A percentile compares a stretch with the other conserved stretches of the same genome.
phyloP scores from a whole-genome alignment of 1,140 invertebrate genomes.

The Ceratina japonica region DNA sequence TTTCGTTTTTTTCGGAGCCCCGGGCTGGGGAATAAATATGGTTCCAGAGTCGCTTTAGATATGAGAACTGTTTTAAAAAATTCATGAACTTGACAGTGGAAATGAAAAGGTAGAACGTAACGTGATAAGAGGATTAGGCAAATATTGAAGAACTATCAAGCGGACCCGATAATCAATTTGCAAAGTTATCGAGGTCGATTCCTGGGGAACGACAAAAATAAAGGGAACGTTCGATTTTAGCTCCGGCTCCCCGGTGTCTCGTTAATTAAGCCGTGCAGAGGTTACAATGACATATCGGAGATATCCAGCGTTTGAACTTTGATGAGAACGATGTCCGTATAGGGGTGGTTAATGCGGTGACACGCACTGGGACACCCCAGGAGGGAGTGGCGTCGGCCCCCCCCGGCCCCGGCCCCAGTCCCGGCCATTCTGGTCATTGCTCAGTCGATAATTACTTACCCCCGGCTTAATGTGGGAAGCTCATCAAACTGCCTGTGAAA shows the following conservation, averaged over 20 bases:
- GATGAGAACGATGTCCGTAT: conserved; percentile 70
- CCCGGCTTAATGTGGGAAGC: conserved; percentile 68
- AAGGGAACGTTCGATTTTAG: background rate
- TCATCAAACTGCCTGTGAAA: conserved; percentile 67
- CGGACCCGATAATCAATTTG: too few relatives aligned
- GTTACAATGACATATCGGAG: conserved; percentile 68
- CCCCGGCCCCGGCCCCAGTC: conserved; percentile 22
- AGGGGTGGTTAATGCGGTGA: conserved; percentile 72
- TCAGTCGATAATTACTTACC: conserved; percentile 75
- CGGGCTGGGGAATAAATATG: too few relatives aligned
- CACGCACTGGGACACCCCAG: conserved; percentile 74
- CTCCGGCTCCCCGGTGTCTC: conserved; percentile 31
- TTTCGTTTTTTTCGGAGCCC: too few relatives aligned
- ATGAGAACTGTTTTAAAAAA: too few relatives aligned
- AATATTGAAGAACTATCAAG: too few relatives aligned
- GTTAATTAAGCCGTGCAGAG: conserved; percentile 71
- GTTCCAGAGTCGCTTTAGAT: too few relatives aligned
- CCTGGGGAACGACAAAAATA: background rate
- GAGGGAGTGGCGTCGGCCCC: conserved; percentile 68
- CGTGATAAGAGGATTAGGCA: too few relatives aligned
- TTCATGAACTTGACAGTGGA: too few relatives aligned
- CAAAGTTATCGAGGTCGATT: too few relatives aligned
- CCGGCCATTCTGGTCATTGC: conserved; percentile 65
- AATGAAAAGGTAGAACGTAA: too few relatives aligned
- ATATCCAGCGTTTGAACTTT: conserved; percentile 73